Evolutionary conservation across 1,140 invertebrate genomes (phyloP), one percentile per base, ranked within the genome.

Genomic region (Nymphalis io): DNA sequence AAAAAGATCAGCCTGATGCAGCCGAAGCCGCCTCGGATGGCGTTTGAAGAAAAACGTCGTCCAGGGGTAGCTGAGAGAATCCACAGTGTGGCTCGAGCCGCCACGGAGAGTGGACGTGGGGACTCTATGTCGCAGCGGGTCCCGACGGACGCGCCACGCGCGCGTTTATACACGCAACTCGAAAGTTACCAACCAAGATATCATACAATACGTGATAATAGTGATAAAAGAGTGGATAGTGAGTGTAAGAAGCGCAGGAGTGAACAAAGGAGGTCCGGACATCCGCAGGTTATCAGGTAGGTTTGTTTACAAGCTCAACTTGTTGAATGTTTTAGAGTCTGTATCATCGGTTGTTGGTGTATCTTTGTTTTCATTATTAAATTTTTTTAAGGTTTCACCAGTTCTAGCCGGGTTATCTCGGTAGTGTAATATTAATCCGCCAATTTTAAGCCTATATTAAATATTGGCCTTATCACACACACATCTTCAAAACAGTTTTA

Each of bases 121-220:
- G 83, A 80, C 51, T 42, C 60, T 72, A 89, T 88, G 84, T 79
- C 86, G 83, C 85, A 85, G 40, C 81, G 88, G 42, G 78, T 68
- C 59, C 61, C 74, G 38, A 78, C 75, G 38, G 81, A 85, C 67
- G 86, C 82, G 82, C 88, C 83, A 74, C 88, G 86, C 79, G 84
- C 85, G 81, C 80, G 85, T 2, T 74, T 87, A 12, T 84, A 85
- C 68, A 78, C 88, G 83, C 89, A 90, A 84, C 83, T 92, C 10
- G 92, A 92, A 83, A 90, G 90, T 84, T 92, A 92, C 69, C 91
- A 92, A 48, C 92, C 92, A n/a, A 81, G 84, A 63, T 92, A 92
- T 70, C 92, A 92, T 74, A 91, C 91, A 66, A 91, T 92, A 73
- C 85, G 92, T 77, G 90, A 92, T 65, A 87, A 76, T 63, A 84